A percentile compares a stretch with the other conserved stretches of the same genome.
Conservation (phyloP, 2,797 vertebrate genomes). For the Limosa lapponica region DNA sequence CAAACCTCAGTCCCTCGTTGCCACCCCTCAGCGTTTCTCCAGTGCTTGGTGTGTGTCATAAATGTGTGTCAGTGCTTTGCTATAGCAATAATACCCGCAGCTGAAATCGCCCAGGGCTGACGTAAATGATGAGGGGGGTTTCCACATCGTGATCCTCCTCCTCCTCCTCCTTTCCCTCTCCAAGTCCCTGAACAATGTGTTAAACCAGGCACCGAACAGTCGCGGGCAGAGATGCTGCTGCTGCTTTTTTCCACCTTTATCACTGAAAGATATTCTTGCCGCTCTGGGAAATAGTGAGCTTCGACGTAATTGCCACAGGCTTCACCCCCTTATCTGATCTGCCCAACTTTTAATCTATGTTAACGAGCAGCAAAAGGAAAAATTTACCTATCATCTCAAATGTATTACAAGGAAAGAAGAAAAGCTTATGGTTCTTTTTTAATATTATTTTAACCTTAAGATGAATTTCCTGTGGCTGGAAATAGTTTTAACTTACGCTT, state of each 20-base stretch:
- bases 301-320: background rate
- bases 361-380: background rate
- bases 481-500: background rate
- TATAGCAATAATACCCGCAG: too few relatives aligned
- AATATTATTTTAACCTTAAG: background rate
- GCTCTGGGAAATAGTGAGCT: background rate
- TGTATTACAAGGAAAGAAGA: background rate
- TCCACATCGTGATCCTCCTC: background rate
- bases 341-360: background rate
- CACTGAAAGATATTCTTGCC: background rate
- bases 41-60: background rate
- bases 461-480: background rate
- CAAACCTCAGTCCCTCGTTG: fast-evolving
- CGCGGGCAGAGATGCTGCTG: background rate
- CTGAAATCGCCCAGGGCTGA: background rate
- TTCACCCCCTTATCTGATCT: background rate
- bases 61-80: background rate
- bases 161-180: background rate
- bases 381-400: fast-evolving
- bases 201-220: background rate
- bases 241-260: background rate
- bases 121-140: fast-evolving
- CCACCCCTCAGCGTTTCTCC: background rate
- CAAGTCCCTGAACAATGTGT: background rate
- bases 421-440: background rate